Conservation (phyloP, 2,888 invertebrate genomes). For the Coenonympha arcania region DNA sequence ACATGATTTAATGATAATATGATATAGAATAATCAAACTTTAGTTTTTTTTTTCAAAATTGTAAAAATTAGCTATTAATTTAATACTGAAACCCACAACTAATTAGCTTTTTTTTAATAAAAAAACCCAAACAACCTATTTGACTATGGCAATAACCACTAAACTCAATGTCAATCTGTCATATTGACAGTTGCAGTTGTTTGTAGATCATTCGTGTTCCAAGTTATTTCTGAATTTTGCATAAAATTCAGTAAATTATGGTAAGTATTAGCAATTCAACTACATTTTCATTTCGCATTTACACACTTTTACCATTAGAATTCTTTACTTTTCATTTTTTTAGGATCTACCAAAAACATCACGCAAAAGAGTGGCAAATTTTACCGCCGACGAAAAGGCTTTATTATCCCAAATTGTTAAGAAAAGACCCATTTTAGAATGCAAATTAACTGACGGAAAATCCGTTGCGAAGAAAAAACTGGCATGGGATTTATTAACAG, state of each 20-base stretch:
- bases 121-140: too few relatives aligned
- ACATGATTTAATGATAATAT: too few relatives aligned
- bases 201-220: too few relatives aligned
- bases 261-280: background rate
- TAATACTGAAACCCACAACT: too few relatives aligned
- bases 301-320: background rate
- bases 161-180: too few relatives aligned
- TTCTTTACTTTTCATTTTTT: background rate
- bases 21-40: too few relatives aligned
- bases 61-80: too few relatives aligned
- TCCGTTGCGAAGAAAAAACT: background rate
- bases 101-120: too few relatives aligned
- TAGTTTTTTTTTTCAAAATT: too few relatives aligned
- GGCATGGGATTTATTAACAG: background rate
- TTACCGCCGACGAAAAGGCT: background rate
- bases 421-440: background rate
- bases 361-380: background rate
- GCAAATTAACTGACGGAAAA: background rate
- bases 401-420: background rate
- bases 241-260: background rate
- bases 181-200: too few relatives aligned
- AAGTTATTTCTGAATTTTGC: background rate
- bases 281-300: background rate
- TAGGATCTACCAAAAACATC: background rate
- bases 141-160: too few relatives aligned